Base-by-base conservation (phyloP, 1,140 invertebrate species). In the Paracyclopina nana region DNA sequence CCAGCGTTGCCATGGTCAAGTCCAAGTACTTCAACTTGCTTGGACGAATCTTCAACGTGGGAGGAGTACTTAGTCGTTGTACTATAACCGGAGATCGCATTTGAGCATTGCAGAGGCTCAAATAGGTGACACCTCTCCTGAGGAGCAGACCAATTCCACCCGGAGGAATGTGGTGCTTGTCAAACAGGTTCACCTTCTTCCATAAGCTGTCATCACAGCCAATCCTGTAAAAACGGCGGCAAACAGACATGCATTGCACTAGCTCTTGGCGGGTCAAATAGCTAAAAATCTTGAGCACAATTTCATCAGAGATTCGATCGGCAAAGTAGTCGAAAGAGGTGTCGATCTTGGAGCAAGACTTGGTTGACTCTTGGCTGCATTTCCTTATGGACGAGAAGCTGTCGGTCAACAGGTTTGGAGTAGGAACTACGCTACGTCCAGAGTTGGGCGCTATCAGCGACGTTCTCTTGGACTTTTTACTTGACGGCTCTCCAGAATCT, bases 201-300 rank as follows among this genome's bases (percentile, higher is more conserved):
- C 85, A 91, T 4, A 91, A 63, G 1, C 73, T 76, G 57, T 86
- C 82, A 62, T 88, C 83, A 41, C 75, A 74, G 18, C 76, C 73
- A 55, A 87, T 69, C 58, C 76, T 68, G 60, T 76, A 70, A 77
- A 77, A 81, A 55, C 76, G 70, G 63, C 65, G 72, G 58, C 74
- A 79, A 1, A 82, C 78, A 52, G 71, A 63, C 50, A 76, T 72
- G 60, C 77, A 76, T 55, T 74, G 72, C 34, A 75, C 71, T 41
- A 88, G 63, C 11, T 75, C 73, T 55, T 73, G 71, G 59, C 83
- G 85, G 6, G 81, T 78, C 34, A 90, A 65, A 75, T 76, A 83
- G 57, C 74, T 72, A 52, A 88, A 78, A 29, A 90, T 78, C 55
- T 75, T 70, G n/a, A 88, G 62, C 14, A 88, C 71, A 52, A 87